Evolutionary conservation across 2,888 invertebrate species (phyloP).

Genomic region (Oxytorus armatus): DNA sequence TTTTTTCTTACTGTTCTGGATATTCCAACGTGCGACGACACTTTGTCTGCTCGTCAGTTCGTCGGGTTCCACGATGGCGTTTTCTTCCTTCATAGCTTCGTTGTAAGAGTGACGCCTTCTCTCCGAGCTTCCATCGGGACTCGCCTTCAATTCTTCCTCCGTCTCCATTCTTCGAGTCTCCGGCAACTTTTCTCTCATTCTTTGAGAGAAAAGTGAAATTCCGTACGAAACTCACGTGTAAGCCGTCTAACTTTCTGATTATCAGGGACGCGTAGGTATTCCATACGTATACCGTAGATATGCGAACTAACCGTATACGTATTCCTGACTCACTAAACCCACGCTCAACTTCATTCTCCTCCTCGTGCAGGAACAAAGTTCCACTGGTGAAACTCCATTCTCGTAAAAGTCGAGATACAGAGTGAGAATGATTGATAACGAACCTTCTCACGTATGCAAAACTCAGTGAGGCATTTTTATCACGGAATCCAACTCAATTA

Average conservation of each 20-base stretch:
- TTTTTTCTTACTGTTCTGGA: slow-evolving; percentile 55
- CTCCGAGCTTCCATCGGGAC: slow-evolving; percentile 53
- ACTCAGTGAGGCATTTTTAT: slow-evolving; percentile 10
- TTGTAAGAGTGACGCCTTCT: slow-evolving; percentile 77
- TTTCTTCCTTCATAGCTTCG: slow-evolving; percentile 74
- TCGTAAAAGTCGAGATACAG: slow-evolving; percentile 11
- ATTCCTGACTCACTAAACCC: neutral
- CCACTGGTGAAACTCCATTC: slow-evolving; percentile 4
- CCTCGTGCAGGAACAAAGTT: slow-evolving; percentile 39
- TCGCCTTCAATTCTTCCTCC: slow-evolving; percentile 51
- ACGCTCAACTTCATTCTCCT: slow-evolving; percentile 26
- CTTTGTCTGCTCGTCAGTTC: slow-evolving; percentile 65
- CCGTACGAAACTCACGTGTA: slow-evolving; percentile 52
- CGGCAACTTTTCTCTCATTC: slow-evolving; percentile 23
- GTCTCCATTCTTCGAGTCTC: slow-evolving; percentile 34
- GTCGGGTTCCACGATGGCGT: slow-evolving; percentile 66
- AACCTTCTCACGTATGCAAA: slow-evolving; percentile 29
- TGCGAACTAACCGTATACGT: slow-evolving; percentile 19
- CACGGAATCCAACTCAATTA: slow-evolving; percentile 30
- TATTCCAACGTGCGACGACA: slow-evolving; percentile 62
- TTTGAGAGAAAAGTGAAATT: slow-evolving; percentile 14
- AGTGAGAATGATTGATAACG: slow-evolving; percentile 38
- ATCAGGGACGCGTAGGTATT: slow-evolving; percentile 57
- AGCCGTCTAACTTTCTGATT: slow-evolving; percentile 62
- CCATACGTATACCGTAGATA: slow-evolving; percentile 28